phyloP scores from a whole-genome alignment of 1,140 invertebrate species.

The Melanaphis sacchari region DNA sequence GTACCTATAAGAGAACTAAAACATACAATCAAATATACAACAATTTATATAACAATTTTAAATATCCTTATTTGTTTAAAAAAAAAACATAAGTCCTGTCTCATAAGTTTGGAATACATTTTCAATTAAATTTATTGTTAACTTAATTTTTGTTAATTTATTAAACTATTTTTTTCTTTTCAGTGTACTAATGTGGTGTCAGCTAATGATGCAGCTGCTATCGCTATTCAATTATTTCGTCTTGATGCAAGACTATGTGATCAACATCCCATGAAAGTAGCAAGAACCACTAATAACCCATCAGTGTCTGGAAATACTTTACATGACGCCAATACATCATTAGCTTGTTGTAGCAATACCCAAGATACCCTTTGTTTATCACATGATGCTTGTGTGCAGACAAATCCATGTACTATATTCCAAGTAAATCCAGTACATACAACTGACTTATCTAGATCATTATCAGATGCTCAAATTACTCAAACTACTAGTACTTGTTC shows the following conservation, averaged over 20 bases:
- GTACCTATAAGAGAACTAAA: background rate
- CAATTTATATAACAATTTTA: background rate
- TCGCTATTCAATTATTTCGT: constrained; percentile 85
- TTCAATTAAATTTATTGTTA: background rate
- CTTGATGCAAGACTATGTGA: constrained; percentile 85
- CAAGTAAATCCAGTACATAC: constrained; percentile 42
- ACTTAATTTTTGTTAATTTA: background rate
- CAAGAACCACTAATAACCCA: constrained; percentile 66
- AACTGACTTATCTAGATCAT: constrained; percentile 35
- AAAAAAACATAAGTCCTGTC: background rate
- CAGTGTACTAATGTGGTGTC: constrained; percentile 74
- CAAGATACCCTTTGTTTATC: background rate
- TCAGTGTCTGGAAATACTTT: constrained; percentile 48
- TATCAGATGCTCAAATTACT: constrained; percentile 35
- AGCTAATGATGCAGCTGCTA: constrained; percentile 86
- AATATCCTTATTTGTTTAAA: background rate
- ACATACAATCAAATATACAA: background rate
- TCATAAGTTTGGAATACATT: background rate
- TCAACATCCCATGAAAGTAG: constrained; percentile 75
- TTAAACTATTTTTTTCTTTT: constrained; percentile 58
- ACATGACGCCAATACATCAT: constrained; percentile 38
- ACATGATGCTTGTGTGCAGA: constrained; percentile 18
- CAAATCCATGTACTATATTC: constrained; percentile 34
- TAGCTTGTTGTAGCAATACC: constrained; percentile 36
- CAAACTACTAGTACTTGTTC: constrained; percentile 27